A percentile compares a stretch with the other conserved stretches of the same genome.
Conservation (phyloP, 1,140 invertebrate genomes). For the Drosophila eugracilis region DNA sequence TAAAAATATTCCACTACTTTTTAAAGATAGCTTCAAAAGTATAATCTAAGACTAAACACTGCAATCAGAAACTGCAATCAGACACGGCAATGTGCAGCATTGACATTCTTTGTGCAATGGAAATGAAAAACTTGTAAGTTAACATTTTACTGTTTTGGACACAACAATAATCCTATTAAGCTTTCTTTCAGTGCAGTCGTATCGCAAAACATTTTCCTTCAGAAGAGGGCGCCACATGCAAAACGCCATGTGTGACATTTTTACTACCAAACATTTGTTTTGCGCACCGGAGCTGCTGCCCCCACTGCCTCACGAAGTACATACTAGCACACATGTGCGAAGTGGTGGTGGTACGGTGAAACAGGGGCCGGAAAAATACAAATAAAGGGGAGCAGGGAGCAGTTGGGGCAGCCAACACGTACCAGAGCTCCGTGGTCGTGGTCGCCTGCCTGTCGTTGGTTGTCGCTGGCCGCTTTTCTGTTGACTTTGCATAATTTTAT, state of each 20-base stretch:
- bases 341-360: background rate
- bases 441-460: slow-evolving; percentile 48
- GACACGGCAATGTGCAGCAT: no score
- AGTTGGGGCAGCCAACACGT: slow-evolving; percentile 60
- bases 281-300: slow-evolving; percentile 54
- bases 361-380: background rate
- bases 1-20: no score
- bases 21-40: no score
- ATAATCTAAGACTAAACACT: no score
- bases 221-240: slow-evolving; percentile 60
- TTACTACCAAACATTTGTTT: slow-evolving; percentile 82
- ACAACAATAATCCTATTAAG: no score
- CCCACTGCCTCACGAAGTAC: background rate
- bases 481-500: slow-evolving; percentile 83
- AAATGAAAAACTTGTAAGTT: no score
- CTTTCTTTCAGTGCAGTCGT: slow-evolving; percentile 4
- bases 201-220: background rate
- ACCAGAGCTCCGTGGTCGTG: slow-evolving; percentile 67
- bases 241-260: slow-evolving; percentile 82
- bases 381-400: background rate
- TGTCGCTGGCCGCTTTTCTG: slow-evolving; percentile 71
- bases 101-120: no score
- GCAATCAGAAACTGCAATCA: no score
- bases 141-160: no score
- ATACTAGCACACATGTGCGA: background rate